Percentiles rank a stretch among this genome's conserved stretches.
Conservation (phyloP, 2,113 vertebrate species). For the Rhipidura dahli region DNA sequence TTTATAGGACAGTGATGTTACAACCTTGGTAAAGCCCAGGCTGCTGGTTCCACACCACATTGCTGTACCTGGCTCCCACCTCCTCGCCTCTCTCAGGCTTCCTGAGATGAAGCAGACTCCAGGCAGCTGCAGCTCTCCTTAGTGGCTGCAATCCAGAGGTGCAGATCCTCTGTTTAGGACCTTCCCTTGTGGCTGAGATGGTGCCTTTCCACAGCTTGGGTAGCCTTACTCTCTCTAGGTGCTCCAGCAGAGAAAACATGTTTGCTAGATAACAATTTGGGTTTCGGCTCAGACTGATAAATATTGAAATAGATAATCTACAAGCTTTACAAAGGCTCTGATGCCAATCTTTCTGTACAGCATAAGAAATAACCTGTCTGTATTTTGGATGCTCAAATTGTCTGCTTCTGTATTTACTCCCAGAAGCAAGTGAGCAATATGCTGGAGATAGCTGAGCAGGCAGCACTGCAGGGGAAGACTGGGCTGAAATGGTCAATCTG, state of each 20-base stretch:
- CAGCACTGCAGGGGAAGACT: background rate
- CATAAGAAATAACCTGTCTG: background rate
- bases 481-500: background rate
- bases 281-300: background rate
- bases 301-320: background rate
- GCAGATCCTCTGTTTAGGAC: background rate
- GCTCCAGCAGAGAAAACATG: background rate
- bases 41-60: background rate
- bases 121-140: background rate
- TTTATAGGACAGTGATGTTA: background rate
- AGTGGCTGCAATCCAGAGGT: background rate
- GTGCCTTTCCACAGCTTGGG: background rate
- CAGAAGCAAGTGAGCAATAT: rapidly evolving
- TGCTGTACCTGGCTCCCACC: background rate
- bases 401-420: background rate
- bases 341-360: background rate
- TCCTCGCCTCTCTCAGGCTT: background rate
- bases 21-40: background rate
- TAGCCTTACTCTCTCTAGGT: background rate
- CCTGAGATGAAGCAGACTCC: background rate
- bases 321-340: background rate
- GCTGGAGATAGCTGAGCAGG: background rate
- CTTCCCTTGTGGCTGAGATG: background rate
- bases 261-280: background rate
- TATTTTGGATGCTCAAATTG: background rate